Base-by-base conservation (phyloP, 2,888 invertebrate genomes). In the Listrodromus nycthemerus region DNA sequence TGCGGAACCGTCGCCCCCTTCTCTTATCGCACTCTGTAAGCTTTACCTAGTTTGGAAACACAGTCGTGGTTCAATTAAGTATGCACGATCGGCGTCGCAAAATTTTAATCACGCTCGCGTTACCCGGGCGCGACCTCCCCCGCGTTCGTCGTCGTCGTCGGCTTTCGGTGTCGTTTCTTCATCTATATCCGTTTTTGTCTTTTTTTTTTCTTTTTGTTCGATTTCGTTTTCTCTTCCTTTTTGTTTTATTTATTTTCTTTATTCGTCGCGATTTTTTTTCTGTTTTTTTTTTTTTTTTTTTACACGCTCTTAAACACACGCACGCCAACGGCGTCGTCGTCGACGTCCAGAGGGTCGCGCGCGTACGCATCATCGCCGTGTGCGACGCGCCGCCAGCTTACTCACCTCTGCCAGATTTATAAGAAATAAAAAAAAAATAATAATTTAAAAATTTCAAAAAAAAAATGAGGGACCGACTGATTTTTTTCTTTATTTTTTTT, bases 31-130 rank as follows among this genome's bases (percentile, higher is more conserved):
- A 90, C 90, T 92, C 90, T 92, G 92, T 91, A 91, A 90, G 92
- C 91, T 92, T 93, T 93, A 93, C 93, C 93, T 93, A 93, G 93
- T 93, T 93, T 91, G 88, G 92, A 93, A 93, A 93, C 92, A 93
- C 92, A 93, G 93, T 93, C 92, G 91, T 93, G 91, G 92, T 92
- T 93, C 91, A 92, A 85, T 87, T 79, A 87, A 87, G 86, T 77
- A 89, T 88, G 88, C 87, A 79, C 83, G 88, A 89, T 55, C 89
- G 89, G 86, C 89, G 88, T 66, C 33, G 33, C 21, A 67, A 33
- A 73, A 66, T 77, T 65, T 30, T n/a, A 27, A 52, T 13, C 50
- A 55, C 70, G 75, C 41, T 73, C 77, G 77, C 67, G 80, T 65
- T 41, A 74, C 69, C 58, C 80, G 77, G 77, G 83, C 80, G 80